Evolutionary conservation across 2,888 invertebrate genomes (phyloP).

Genomic region (Diaperis boleti): DNA sequence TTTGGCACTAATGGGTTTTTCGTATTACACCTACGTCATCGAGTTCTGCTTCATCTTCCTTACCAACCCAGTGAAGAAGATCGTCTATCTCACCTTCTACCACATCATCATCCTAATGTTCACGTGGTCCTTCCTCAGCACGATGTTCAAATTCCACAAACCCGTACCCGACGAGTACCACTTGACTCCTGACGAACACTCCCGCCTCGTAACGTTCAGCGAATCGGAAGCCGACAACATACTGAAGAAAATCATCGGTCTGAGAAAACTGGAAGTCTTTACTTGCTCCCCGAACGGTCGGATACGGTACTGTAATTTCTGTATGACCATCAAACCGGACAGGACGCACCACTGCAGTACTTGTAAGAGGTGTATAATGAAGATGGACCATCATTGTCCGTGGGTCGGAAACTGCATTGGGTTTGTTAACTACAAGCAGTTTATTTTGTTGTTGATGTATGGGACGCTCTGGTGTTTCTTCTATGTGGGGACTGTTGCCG

Average conservation of each 20-base stretch:
- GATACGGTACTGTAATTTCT: conserved; percentile 69
- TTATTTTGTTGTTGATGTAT: conserved; percentile 54
- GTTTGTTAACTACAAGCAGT: conserved; percentile 56
- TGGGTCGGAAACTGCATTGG: conserved; percentile 59
- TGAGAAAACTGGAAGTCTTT: conserved; percentile 75
- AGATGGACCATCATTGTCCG: conserved; percentile 61
- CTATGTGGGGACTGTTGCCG: conserved; percentile 29
- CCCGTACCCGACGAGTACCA: conserved; percentile 48
- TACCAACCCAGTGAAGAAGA: conserved; percentile 1
- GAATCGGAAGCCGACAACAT: conserved; percentile 37
- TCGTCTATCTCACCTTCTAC: conserved; percentile 6
- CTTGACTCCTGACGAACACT: conserved; percentile 40
- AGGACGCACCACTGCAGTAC: conserved; percentile 58
- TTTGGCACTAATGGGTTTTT: not conserved
- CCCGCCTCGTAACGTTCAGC: conserved; percentile 23
- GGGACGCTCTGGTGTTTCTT: conserved; percentile 45
- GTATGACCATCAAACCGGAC: conserved; percentile 58
- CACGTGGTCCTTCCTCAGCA: conserved; percentile 48
- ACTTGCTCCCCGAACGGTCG: conserved; percentile 78
- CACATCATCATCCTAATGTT: conserved; percentile 46
- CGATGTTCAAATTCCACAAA: conserved; percentile 41
- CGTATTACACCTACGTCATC: conserved; percentile 25
- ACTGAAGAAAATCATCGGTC: conserved; percentile 38
- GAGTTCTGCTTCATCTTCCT: conserved; percentile 21
- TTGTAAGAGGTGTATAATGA: conserved; percentile 55